phyloP scores from a whole-genome alignment of 2,888 invertebrate genomes.

The Pristionchus mayeri region DNA sequence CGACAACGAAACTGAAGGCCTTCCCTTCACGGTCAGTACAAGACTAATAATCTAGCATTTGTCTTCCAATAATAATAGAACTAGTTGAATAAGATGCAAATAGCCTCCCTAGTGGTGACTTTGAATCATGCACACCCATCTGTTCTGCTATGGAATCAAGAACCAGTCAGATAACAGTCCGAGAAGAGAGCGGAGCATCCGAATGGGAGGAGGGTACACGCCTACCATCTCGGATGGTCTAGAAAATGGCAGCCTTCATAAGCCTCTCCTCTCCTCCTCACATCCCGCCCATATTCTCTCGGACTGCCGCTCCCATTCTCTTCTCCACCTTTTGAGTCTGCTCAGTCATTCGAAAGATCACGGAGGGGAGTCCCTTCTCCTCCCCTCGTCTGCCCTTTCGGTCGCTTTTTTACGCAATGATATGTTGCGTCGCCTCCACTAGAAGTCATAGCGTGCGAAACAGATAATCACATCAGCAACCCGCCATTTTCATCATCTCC shows the following conservation, averaged over 20 bases:
- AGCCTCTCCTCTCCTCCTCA: not conserved
- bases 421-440: not conserved
- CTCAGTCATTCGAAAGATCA: slow-evolving; percentile 2
- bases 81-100: no score
- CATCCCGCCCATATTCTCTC: not conserved
- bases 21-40: not conserved
- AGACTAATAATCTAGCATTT: no score
- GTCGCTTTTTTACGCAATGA: not conserved
- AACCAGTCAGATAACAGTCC: no score
- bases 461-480: not conserved
- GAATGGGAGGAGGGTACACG: not conserved
- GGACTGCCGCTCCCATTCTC: not conserved
- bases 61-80: no score
- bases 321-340: not conserved
- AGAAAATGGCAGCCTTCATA: slow-evolving; percentile 16
- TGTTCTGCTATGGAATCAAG: no score
- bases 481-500: not conserved
- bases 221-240: slow-evolving; percentile 30
- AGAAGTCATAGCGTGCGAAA: not conserved
- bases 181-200: no score
- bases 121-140: no score
- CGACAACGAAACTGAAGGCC: not conserved
- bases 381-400: not conserved
- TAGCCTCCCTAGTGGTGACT: no score
- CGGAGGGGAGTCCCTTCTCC: not conserved